Evolutionary conservation across 2,113 vertebrate genomes (phyloP).

Genomic region (Paradoxurus hermaphroditus): DNA sequence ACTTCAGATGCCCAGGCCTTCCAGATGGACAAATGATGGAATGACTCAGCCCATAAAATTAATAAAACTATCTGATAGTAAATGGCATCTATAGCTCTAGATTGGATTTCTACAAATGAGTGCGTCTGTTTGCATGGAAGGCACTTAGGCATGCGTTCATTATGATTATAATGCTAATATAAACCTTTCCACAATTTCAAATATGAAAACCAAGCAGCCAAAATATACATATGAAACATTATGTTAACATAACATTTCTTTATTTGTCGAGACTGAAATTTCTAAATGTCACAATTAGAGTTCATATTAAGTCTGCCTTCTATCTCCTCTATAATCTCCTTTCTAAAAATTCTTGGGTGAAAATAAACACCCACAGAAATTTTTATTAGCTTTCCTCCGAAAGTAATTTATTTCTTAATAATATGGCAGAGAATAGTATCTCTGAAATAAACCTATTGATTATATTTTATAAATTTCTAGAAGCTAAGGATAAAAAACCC

Average conservation of each 20-base stretch:
- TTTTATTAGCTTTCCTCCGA: background rate
- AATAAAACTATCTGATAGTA: background rate
- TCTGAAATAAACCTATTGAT: background rate
- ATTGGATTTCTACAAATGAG: background rate
- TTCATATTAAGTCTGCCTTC: background rate
- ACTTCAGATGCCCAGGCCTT: background rate
- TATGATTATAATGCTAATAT: background rate
- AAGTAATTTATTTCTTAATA: conserved; percentile 38
- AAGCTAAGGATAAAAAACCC: background rate
- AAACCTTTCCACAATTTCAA: background rate
- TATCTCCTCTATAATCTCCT: background rate
- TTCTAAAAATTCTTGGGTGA: background rate
- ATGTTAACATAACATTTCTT: background rate
- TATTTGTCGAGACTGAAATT: background rate
- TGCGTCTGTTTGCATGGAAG: background rate
- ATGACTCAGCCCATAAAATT: background rate
- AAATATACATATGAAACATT: background rate
- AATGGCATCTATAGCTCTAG: background rate
- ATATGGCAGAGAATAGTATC: background rate
- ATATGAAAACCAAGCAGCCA: background rate
- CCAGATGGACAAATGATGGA: background rate
- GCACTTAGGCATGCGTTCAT: background rate
- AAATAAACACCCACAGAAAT: background rate
- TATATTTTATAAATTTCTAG: background rate
- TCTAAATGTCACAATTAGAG: background rate